These are phyloP conservation scores for Andrena trimmerana DNA, from an alignment of 2,888 invertebrate genomes.

Conservation along the genomic window DNA sequence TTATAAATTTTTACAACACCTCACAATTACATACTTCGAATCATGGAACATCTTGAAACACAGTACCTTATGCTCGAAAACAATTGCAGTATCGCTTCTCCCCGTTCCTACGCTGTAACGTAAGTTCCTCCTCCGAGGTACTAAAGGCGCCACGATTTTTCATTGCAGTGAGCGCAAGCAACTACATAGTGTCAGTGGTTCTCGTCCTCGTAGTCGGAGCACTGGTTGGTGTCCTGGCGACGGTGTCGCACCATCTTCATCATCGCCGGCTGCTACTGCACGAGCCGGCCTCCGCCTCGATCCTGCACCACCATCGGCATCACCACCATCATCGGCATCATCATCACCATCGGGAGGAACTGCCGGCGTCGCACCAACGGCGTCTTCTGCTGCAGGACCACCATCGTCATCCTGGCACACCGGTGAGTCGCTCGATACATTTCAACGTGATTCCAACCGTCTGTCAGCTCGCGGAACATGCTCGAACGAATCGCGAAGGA, in stretches of 20 bases:
- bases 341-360: conserved; percentile 74
- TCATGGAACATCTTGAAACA: too few relatives aligned
- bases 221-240: conserved; percentile 85
- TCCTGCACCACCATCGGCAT: conserved; percentile 78
- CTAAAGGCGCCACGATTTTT: conserved; percentile 1
- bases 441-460: neutral
- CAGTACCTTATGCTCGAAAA: too few relatives aligned
- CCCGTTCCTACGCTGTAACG: too few relatives aligned
- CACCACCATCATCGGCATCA: conserved; percentile 75
- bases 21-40: too few relatives aligned
- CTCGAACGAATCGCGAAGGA: neutral
- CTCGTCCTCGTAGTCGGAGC: conserved; percentile 81
- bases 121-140: too few relatives aligned
- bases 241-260: conserved; percentile 83
- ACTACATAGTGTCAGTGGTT: conserved; percentile 82
- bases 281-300: conserved; percentile 86
- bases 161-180: conserved; percentile 79
- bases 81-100: too few relatives aligned
- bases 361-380: conserved; percentile 76
- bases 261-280: conserved; percentile 87
- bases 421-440: conserved; percentile 73
- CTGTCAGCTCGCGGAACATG: neutral
- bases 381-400: conserved; percentile 79
- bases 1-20: too few relatives aligned
- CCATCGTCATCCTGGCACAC: conserved; percentile 79